Conservation (phyloP, 2,888 invertebrate species). For the Drosophila quinaria region DNA sequence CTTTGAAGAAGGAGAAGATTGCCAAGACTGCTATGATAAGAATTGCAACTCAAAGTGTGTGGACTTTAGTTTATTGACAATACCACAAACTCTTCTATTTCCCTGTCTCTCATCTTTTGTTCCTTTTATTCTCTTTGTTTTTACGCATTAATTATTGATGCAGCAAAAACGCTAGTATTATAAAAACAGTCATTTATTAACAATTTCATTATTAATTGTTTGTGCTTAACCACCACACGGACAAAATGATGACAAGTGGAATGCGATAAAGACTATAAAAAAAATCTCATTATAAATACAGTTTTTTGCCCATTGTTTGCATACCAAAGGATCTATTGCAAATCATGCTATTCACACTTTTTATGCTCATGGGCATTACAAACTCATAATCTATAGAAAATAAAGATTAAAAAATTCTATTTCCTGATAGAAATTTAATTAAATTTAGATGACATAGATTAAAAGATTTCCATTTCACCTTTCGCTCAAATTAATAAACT, state of each 20-base stretch:
- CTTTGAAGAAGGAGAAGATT: constrained; percentile 14
- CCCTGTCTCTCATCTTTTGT: not conserved
- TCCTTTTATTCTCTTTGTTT: not conserved
- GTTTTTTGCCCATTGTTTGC: constrained; percentile 25
- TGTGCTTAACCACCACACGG: constrained; percentile 21
- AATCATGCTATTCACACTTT: constrained; percentile 32
- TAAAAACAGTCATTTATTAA: constrained; percentile 50
- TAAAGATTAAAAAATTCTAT: too few relatives aligned
- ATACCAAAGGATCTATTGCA: constrained; percentile 25
- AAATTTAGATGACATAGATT: too few relatives aligned
- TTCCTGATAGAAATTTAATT: not conserved
- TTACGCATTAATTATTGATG: constrained; percentile 25
- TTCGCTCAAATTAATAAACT: too few relatives aligned
- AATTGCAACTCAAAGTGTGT: not conserved
- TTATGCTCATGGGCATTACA: not conserved
- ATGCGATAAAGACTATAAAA: constrained; percentile 29
- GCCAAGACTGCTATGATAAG: constrained; percentile 21
- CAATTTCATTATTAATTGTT: constrained; percentile 54
- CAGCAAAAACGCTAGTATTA: not conserved
- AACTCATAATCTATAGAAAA: not conserved
- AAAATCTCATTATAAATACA: constrained; percentile 37
- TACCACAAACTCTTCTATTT: constrained; percentile 9
- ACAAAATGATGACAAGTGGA: constrained; percentile 50
- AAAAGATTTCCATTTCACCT: too few relatives aligned
- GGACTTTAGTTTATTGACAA: constrained; percentile 8